phyloP scores from a whole-genome alignment of 2,888 invertebrate genomes.

The Thecocarcelia acutangulata region DNA sequence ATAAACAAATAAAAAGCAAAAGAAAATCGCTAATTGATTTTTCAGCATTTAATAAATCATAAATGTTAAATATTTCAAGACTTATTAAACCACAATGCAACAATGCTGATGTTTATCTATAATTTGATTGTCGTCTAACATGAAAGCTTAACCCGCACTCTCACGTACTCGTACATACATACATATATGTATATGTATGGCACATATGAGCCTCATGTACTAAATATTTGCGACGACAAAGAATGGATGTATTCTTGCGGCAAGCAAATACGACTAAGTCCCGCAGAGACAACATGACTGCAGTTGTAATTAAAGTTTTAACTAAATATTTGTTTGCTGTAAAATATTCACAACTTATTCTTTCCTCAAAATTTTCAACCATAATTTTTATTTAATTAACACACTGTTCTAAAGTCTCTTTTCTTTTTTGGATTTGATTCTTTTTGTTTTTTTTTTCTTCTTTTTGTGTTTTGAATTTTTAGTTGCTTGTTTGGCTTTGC shows the following conservation, averaged over 20 bases:
- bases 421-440: neutral
- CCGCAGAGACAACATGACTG: constrained; percentile 44
- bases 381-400: constrained; percentile 57
- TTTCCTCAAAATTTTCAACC: constrained; percentile 21
- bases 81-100: constrained; percentile 61
- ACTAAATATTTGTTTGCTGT: constrained; percentile 17
- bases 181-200: neutral
- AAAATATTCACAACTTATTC: neutral
- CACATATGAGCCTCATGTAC: too few relatives aligned
- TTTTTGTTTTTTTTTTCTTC: constrained; percentile 30
- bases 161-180: constrained; percentile 6
- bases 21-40: constrained; percentile 61
- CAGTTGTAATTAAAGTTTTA: constrained; percentile 31
- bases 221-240: too few relatives aligned
- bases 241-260: too few relatives aligned
- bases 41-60: constrained; percentile 62
- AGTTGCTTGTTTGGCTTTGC: constrained; percentile 60
- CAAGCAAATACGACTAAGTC: constrained; percentile 11
- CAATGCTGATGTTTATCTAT: constrained; percentile 64
- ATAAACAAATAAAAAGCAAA: neutral
- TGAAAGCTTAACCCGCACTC: constrained; percentile 58
- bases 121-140: constrained; percentile 68
- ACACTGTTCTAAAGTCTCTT: constrained; percentile 45
- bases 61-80: constrained; percentile 59
- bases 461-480: constrained; percentile 31